These are phyloP conservation scores for Microtus richardsoni DNA, from an alignment of 2,113 vertebrate species.

Conservation along the genomic window DNA sequence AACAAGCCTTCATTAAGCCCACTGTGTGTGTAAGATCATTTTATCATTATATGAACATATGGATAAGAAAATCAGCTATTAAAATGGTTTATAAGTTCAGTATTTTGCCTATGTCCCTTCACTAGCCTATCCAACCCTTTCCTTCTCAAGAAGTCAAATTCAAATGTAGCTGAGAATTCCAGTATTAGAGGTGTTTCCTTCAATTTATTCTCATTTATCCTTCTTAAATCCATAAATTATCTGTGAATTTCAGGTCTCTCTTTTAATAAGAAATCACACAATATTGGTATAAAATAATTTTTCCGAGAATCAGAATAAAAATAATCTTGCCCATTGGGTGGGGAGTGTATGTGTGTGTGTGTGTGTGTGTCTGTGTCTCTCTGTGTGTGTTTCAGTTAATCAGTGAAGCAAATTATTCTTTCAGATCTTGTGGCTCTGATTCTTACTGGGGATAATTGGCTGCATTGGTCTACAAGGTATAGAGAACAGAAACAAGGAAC, in stretches of 20 bases:
- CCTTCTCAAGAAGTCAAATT: not conserved
- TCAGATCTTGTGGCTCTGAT: not conserved
- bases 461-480: not conserved
- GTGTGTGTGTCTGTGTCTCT: not conserved
- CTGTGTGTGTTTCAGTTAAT: not conserved
- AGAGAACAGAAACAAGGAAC: not conserved
- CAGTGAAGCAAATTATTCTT: not conserved
- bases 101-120: not conserved
- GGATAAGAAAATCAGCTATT: not conserved
- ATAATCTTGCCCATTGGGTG: not conserved
- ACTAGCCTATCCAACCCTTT: not conserved
- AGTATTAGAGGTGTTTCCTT: not conserved
- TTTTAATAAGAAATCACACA: not conserved
- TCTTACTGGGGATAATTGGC: not conserved
- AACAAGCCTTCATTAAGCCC: not conserved
- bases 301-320: not conserved
- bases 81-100: constrained; percentile 17
- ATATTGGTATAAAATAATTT: not conserved
- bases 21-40: not conserved
- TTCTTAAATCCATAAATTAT: constrained; percentile 3
- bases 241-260: constrained; percentile 2
- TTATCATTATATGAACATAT: constrained; percentile 23
- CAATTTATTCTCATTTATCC: not conserved
- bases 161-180: not conserved
- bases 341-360: not conserved